Base-by-base conservation (phyloP, 2,888 invertebrate genomes). In the Cyclophora punctaria region DNA sequence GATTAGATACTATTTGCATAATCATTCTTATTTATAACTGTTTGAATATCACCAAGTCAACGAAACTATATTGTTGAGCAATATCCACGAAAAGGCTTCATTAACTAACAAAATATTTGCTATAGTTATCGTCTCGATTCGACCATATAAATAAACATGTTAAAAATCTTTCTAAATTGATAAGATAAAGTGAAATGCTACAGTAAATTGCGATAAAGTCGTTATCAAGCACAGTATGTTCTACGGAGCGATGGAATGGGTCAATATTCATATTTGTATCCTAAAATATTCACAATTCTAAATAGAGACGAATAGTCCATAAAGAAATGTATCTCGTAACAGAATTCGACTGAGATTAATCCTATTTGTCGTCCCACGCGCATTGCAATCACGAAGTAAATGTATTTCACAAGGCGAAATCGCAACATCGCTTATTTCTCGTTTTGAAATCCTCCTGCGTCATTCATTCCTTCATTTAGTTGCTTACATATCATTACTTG, bases 401-500 rank as follows among this genome's bases (percentile, higher is more conserved):
- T 78, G 74, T 82, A 78, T 87, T 87, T 82, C 86, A 80, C 78
- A 87, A 87, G 78, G 69, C 73, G 69, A 80, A 82, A 85, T 83
- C 84, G 86, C 88, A 86, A 84, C 83, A 77, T 83, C 77, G 83
- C 78, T 83, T 83, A 86, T 83, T 87, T 85, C 73, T 73, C 83
- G 82, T 88, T 88, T 83, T 88, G 88, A 86, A 86, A 88, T 75
- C 75, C 73, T 78, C 78, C 83, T 80, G 78, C 83, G 85, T 85
- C 86, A 85, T 79, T 79, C 77, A 73, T 80, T 80, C 78, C 78
- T 73, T 67, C 69, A 71, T 73, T 76, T 70, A 66, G 72, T 75
- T 49, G 73, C 75, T 77, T 71, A 69, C 69, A 63, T 68, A 63
- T 63, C 58, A 58, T 44, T 44, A 37, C 37, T 5, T 37, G 37